Evolutionary conservation across 2,797 vertebrate species (phyloP).

Genomic region (Philypnodon macrostomus): DNA sequence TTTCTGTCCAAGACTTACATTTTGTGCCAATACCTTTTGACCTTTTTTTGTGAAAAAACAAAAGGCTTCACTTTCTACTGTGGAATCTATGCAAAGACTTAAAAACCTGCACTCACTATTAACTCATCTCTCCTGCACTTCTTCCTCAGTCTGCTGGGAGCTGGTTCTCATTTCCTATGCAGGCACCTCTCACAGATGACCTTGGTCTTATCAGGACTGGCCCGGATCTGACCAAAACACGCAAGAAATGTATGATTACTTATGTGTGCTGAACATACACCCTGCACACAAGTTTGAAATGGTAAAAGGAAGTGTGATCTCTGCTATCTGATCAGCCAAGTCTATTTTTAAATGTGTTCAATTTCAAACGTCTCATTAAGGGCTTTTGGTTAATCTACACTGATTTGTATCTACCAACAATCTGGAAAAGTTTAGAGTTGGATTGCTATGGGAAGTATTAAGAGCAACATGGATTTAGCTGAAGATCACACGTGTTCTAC

Average conservation of each 20-base stretch:
- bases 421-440: conserved; percentile 42
- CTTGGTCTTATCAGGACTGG: conserved; percentile 69
- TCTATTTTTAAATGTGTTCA: conserved; percentile 54
- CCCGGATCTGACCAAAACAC: conserved; percentile 55
- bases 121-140: conserved; percentile 54
- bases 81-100: conserved; percentile 45
- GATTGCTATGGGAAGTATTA: conserved; percentile 30
- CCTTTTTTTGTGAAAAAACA: too few relatives aligned
- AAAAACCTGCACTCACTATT: conserved; percentile 59
- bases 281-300: conserved; percentile 33
- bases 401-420: conserved; percentile 66
- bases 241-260: conserved; percentile 50
- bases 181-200: conserved; percentile 73
- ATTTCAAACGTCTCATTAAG: conserved; percentile 57
- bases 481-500: conserved; percentile 50
- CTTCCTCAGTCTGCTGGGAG: conserved; percentile 67
- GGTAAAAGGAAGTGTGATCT: conserved; percentile 41
- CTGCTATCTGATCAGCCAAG: conserved; percentile 55
- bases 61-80: conserved; percentile 29
- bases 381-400: conserved; percentile 62
- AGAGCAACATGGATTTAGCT: conserved; percentile 65
- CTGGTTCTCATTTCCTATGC: conserved; percentile 60
- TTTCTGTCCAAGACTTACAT: too few relatives aligned
- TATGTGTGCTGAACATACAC: conserved; percentile 39
- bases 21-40: too few relatives aligned